Base-by-base conservation (phyloP, 2,888 invertebrate species). In the Synergus laeviventris region DNA sequence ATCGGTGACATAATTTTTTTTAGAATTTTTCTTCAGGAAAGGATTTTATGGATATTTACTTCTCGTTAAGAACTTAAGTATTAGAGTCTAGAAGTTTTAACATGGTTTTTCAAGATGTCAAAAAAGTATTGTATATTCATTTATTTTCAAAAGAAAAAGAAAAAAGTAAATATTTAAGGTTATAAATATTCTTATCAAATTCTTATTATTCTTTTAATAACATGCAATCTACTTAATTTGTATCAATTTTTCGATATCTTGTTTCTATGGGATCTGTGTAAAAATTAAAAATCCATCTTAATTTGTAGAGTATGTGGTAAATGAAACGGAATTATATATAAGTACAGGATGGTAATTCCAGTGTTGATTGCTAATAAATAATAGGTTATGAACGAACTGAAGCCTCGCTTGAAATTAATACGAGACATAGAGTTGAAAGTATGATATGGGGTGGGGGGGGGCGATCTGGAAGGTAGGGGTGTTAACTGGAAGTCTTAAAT, bases 321-420 rank as follows among this genome's bases (percentile, higher is more conserved):
- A 61, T n/a, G 36, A 9, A 61, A 38, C 7, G 18, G 39, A 61
- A 61, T 61, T 61, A 61, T 61, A 31, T 61, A 61, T 61, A 31
- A 36, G 36, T 64, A 21, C 18, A 21, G 64, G 14, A 24, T 4
- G 39, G 42, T 64, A 64, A 64, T 64, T 39, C 21, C 64, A 66
- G 66, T 66, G 66, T 9, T 45, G 66, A 66, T 79, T 75, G 78
- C 75, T 85, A 80, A 87, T 88, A 87, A 87, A 87, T 86, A 87
- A 87, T 82, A 79, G 81, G 85, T 85, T 83, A 86, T 87, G 83
- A 86, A 87, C 81, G 78, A 81, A 80, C 82, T 84, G 85, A 86
- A 84, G 81, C 82, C 82, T 83, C 79, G 80, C 77, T 81, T 77
- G 81, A 86, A 88, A 87, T 86, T 85, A 87, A 87, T 80, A 81